Evolutionary conservation across 2,113 vertebrate genomes (phyloP).

Genomic region (Crotalus helleri): DNA sequence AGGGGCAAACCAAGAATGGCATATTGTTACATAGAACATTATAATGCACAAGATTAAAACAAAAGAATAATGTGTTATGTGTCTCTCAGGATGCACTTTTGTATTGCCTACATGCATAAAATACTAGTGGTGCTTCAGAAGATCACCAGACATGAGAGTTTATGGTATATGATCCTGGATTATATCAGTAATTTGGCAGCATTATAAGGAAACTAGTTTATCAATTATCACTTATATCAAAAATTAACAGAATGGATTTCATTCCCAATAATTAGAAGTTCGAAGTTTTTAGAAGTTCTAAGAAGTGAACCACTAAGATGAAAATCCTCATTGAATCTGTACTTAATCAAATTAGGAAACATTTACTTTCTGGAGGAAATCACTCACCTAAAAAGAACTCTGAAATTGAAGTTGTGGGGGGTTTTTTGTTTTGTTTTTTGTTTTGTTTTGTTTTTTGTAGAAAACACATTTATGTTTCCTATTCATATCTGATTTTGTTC

Average conservation of each 20-base stretch:
- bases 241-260: neutral
- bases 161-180: neutral
- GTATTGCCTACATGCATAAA: neutral
- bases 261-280: neutral
- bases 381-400: constrained; percentile 36
- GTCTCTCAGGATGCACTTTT: neutral
- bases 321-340: neutral
- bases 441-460: constrained; percentile 27
- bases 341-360: constrained; percentile 30
- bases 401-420: constrained; percentile 22
- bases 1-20: neutral
- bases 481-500: constrained; percentile 4
- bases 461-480: constrained; percentile 16
- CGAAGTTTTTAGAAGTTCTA: neutral
- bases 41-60: neutral
- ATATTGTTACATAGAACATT: neutral
- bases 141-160: too few species aligned
- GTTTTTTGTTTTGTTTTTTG: too few species aligned
- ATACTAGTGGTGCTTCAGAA: neutral
- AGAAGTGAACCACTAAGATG: neutral
- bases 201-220: neutral
- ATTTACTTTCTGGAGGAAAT: constrained; percentile 45
- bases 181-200: neutral
- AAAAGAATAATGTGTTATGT: neutral
- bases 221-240: neutral